phyloP scores from a whole-genome alignment of 2,113 vertebrate species.

The Phoenicopterus ruber region DNA sequence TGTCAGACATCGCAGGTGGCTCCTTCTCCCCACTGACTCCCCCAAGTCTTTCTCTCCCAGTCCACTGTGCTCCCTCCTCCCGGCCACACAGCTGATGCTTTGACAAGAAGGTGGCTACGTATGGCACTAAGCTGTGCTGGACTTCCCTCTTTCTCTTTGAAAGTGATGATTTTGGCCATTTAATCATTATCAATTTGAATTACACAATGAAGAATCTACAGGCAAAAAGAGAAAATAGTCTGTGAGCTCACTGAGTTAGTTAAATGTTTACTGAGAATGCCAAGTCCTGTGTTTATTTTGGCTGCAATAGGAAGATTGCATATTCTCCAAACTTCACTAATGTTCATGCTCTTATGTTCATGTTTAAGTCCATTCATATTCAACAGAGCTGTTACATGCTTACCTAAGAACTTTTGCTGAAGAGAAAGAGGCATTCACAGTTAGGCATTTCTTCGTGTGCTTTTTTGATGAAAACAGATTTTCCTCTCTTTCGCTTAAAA shows the following conservation, averaged over 20 bases:
- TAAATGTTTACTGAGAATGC: not conserved
- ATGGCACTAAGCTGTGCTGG: not conserved
- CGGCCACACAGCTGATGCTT: not conserved
- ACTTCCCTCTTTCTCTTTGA: not conserved
- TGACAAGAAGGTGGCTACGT: not conserved
- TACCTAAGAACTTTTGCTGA: not conserved
- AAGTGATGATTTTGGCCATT: not conserved
- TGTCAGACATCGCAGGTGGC: not conserved
- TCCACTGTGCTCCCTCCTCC: not conserved
- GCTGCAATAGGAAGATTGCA: not conserved
- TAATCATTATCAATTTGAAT: not conserved
- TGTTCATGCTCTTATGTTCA: not conserved
- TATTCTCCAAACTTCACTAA: not conserved
- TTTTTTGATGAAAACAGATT: not conserved
- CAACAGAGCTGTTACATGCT: not conserved
- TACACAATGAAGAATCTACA: not conserved
- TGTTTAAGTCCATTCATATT: not conserved
- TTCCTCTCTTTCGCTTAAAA: not conserved
- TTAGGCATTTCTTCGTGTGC: not conserved
- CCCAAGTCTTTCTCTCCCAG: not conserved
- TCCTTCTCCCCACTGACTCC: not conserved
- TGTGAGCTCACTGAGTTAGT: not conserved
- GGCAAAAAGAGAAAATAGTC: not conserved
- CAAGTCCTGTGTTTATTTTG: not conserved
- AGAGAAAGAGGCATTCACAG: not conserved